A percentile compares a stretch with the other conserved stretches of the same genome.
phyloP scores from a whole-genome alignment of 2,113 vertebrate genomes.

The Melanostigma gelatinosum region DNA sequence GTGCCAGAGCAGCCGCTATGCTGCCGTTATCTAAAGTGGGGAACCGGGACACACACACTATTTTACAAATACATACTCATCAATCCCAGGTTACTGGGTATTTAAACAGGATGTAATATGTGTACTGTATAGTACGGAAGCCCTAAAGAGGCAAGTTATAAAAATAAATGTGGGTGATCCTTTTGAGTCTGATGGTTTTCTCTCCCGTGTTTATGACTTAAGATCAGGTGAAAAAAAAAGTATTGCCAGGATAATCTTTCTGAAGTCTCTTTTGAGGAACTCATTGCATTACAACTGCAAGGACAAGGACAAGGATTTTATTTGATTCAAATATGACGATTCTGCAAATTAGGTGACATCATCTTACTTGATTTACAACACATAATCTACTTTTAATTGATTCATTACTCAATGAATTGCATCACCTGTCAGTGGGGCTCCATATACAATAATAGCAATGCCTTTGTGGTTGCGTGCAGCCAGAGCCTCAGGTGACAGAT shows the following conservation, averaged over 20 bases:
- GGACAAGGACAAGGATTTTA: background rate
- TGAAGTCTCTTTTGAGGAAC: too few relatives aligned
- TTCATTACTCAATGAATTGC: background rate
- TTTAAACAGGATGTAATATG: background rate
- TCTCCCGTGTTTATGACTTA: background rate
- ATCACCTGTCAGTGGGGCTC: constrained; percentile 88
- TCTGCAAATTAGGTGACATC: background rate
- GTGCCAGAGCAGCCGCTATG: constrained; percentile 77
- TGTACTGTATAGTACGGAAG: background rate
- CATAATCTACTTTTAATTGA: background rate
- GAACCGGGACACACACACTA: constrained; percentile 3
- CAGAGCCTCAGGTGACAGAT: constrained; percentile 74
- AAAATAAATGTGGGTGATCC: background rate
- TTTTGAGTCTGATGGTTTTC: background rate
- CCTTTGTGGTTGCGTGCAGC: constrained; percentile 78
- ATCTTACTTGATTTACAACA: background rate
- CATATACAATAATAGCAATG: constrained; percentile 87
- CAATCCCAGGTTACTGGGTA: background rate
- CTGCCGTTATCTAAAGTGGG: constrained; percentile 82
- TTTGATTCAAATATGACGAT: background rate
- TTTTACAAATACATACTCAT: background rate
- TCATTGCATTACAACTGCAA: too few relatives aligned
- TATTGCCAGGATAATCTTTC: background rate
- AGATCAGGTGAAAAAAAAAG: background rate
- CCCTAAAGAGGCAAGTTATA: background rate